Base-by-base conservation (phyloP, 2,113 vertebrate species). In the Apaloderma vittatum region DNA sequence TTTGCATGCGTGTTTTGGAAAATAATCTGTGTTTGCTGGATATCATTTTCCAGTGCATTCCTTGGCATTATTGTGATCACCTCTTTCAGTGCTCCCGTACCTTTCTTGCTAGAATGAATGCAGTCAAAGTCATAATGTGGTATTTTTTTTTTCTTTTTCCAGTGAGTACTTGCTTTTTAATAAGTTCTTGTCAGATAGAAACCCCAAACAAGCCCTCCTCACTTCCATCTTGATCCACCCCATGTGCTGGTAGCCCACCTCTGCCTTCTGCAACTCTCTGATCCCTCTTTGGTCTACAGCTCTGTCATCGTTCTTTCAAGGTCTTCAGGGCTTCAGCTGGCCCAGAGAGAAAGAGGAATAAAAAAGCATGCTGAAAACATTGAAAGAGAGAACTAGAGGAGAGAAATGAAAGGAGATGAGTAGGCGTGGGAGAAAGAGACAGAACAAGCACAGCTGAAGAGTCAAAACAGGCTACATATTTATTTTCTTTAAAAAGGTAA, bases 401-500 rank as follows among this genome's bases (percentile, higher is more conserved):
- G 58, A 94, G 51, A 91, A 94, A 87, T 68, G 61, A 91, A 77
- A 88, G 61, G 73, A 65, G 54, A 86, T 86, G 78, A 80, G 90
- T 86, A 88, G 88, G 71, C 0, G 36, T 95, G 92, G 63, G 95
- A 77, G 94, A 90, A 96, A 71, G 80, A 94, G 74, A 91, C 78
- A 91, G 90, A 96, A 88, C 58, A 93, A 90, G 67, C 63, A 90
- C 68, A 86, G 62, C 68, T 86, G 82, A 86, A 80, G 90, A 88
- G 81, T 91, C 82, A 93, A 85, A 96, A 74, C 59, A 88, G 93
- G 86, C 63, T 94, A 94, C 48, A 52, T 95, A 67, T 90, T 96
- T 96, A 88, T 88, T 96, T 93, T 88, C 91, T 95, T 94, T 72
- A 68, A 71, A 94, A 96, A 96, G 96, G 95, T 97, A 94, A 97